Conservation (phyloP, 2,113 vertebrate genomes). For the Sardina pilchardus region DNA sequence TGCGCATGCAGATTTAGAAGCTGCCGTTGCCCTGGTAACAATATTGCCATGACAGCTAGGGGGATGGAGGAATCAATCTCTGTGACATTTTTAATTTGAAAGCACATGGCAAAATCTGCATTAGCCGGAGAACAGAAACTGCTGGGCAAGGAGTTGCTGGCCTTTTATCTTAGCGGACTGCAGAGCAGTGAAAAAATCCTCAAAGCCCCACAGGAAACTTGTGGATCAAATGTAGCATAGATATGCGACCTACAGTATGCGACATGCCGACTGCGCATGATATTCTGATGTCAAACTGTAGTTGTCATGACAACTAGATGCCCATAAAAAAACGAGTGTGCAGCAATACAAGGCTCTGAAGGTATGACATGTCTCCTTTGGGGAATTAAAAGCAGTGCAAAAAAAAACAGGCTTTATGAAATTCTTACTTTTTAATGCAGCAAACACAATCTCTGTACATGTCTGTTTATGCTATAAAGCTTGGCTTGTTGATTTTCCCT, state of each 20-base stretch:
- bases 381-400: slow-evolving; percentile 19
- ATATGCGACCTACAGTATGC: neutral
- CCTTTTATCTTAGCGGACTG: neutral
- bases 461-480: slow-evolving; percentile 8
- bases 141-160: neutral
- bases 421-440: slow-evolving; percentile 41
- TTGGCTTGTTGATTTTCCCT: neutral
- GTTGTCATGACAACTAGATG: slow-evolving; percentile 10
- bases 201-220: neutral
- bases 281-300: neutral
- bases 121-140: neutral
- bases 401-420: slow-evolving; percentile 27
- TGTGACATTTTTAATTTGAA: slow-evolving; percentile 36
- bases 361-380: slow-evolving; percentile 16
- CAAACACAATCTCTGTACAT: slow-evolving; percentile 30
- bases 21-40: slow-evolving; percentile 3
- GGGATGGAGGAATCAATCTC: slow-evolving; percentile 42
- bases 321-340: neutral
- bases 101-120: slow-evolving; percentile 4
- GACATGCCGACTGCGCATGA: neutral
- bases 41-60: slow-evolving; percentile 19
- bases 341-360: neutral
- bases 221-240: neutral
- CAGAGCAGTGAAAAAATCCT: neutral
- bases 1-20: neutral